Percentiles rank a stretch among this genome's conserved stretches.
These are phyloP conservation scores for Bicyclus anynana DNA, from an alignment of 1,140 invertebrate genomes.

Conservation along the genomic window DNA sequence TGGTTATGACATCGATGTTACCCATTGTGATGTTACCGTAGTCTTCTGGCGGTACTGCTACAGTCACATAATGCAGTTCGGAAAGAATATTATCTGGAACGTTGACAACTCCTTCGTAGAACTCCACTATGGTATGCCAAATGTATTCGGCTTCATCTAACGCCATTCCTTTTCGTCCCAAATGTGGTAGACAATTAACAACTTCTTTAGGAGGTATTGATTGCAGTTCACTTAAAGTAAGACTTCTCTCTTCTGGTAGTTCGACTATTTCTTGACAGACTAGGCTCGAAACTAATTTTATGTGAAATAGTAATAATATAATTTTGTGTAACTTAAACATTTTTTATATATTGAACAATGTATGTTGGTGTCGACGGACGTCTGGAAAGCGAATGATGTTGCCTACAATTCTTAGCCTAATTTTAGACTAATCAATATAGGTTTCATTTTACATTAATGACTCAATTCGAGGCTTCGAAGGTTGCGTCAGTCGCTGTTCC, in stretches of 20 bases:
- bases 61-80: constrained; percentile 67
- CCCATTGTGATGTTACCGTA: constrained; percentile 70
- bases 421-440: no score
- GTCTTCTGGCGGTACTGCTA: constrained; percentile 59
- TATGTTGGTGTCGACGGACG: no score
- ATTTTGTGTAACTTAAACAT: no score
- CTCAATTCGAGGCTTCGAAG: no score
- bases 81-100: constrained; percentile 66
- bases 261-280: no score
- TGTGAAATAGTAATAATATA: no score
- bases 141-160: constrained; percentile 46
- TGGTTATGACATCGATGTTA: constrained; percentile 69
- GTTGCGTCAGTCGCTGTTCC: no score
- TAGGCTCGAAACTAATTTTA: no score
- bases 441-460: no score
- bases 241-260: constrained; percentile 31
- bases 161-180: constrained; percentile 45
- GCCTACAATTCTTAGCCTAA: no score
- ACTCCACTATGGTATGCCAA: constrained; percentile 52
- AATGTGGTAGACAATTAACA: constrained; percentile 45
- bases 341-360: no score
- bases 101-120: constrained; percentile 42
- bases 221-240: constrained; percentile 38
- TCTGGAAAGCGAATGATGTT: no score
- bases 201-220: constrained; percentile 48